A percentile compares a stretch with the other conserved stretches of the same genome.
phyloP scores from a whole-genome alignment of 2,888 invertebrate species.

The Bombyx huttoni region DNA sequence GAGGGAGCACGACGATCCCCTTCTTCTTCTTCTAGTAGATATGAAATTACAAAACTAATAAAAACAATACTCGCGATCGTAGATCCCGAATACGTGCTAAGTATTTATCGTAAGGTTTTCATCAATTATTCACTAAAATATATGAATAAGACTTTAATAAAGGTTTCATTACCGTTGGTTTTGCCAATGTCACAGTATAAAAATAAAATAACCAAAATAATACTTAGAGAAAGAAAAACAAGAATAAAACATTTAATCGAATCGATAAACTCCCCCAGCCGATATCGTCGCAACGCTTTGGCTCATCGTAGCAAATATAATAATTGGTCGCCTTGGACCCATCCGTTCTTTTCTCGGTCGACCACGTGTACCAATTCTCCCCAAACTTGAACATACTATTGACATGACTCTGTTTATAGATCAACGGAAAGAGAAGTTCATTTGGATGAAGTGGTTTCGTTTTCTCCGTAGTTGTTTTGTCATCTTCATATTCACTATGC shows the following conservation, averaged over 20 bases:
- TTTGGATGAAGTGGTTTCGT: slow-evolving; percentile 43
- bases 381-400: slow-evolving; percentile 65
- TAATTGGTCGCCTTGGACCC: slow-evolving; percentile 51
- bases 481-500: slow-evolving; percentile 33
- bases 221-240: too few species aligned
- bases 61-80: too few species aligned
- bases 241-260: background rate
- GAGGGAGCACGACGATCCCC: too few species aligned
- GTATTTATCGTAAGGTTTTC: too few species aligned
- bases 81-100: too few species aligned
- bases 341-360: slow-evolving; percentile 46
- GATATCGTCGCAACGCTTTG: slow-evolving; percentile 56
- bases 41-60: too few species aligned
- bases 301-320: slow-evolving; percentile 58
- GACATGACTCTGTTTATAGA: slow-evolving; percentile 51
- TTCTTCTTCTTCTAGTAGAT: too few species aligned
- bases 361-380: slow-evolving; percentile 64
- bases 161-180: too few species aligned
- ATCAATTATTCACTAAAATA: too few species aligned
- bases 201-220: too few species aligned
- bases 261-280: slow-evolving; percentile 44
- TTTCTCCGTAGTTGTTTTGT: slow-evolving; percentile 35
- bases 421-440: slow-evolving; percentile 54
- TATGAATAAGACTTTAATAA: too few species aligned
- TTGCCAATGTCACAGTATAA: too few species aligned